Conservation (phyloP, 2,113 vertebrate species). For the Seriola rivoliana region DNA sequence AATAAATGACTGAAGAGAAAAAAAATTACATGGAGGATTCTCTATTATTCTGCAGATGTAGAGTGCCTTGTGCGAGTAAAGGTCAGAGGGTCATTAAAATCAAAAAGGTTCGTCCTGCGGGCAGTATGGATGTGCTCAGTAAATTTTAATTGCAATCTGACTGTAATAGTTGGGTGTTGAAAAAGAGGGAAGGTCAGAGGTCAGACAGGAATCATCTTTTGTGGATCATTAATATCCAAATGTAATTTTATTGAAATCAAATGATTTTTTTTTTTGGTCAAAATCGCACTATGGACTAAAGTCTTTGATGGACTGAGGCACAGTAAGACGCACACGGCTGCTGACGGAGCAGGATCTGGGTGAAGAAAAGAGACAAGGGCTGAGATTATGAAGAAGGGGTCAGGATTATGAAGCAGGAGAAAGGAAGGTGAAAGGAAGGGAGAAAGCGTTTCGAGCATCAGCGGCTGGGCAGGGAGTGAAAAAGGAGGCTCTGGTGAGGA, state of each 20-base stretch:
- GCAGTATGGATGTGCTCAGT: not conserved
- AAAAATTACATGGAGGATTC: no score
- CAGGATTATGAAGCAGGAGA: not conserved
- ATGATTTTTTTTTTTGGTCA: no score
- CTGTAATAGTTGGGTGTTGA: not conserved
- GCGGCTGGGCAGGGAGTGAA: not conserved
- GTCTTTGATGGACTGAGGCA: not conserved
- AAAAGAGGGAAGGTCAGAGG: not conserved
- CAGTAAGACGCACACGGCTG: not conserved
- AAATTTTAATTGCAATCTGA: not conserved
- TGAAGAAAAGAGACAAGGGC: not conserved
- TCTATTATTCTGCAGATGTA: no score
- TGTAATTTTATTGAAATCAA: no score
- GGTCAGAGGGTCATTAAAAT: no score
- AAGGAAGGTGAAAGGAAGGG: constrained; percentile 7
- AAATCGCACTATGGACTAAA: not conserved
- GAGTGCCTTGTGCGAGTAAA: no score
- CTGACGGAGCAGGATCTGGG: not conserved
- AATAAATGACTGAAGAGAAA: no score
- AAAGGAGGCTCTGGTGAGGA: not conserved
- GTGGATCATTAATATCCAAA: no score
- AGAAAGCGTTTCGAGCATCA: not conserved
- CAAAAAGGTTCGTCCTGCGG: no score
- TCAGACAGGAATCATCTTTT: not conserved
- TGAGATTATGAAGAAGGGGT: not conserved